Percentiles rank a stretch among this genome's conserved stretches.
These are phyloP conservation scores for Brevimyrus niger DNA, from an alignment of 2,113 vertebrate genomes.

Conservation along the genomic window DNA sequence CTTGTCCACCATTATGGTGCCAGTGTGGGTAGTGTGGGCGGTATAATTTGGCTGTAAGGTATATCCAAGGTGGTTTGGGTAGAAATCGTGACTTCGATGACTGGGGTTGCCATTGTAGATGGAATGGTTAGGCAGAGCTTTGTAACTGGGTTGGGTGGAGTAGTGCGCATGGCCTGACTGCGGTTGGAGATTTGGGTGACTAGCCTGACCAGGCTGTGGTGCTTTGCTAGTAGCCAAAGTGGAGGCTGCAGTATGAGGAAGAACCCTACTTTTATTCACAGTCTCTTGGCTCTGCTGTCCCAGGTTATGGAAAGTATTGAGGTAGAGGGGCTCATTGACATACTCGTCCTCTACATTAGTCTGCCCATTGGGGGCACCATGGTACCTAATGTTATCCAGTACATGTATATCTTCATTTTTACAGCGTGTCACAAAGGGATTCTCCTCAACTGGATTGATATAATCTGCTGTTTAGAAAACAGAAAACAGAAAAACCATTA, in stretches of 20 bases:
- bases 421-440: constrained; percentile 85
- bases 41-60: constrained; percentile 41
- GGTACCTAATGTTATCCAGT: constrained; percentile 77
- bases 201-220: constrained; percentile 34
- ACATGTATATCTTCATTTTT: constrained; percentile 85
- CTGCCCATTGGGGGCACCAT: constrained; percentile 63
- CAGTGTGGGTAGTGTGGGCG: constrained; percentile 48
- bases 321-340: constrained; percentile 87
- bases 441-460: constrained; percentile 88
- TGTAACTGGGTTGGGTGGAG: constrained; percentile 45
- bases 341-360: constrained; percentile 81
- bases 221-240: constrained; percentile 21
- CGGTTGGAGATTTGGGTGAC: constrained; percentile 41
- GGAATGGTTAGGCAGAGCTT: constrained; percentile 50
- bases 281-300: constrained; percentile 62
- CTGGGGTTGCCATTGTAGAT: constrained; percentile 46
- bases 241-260: constrained; percentile 43
- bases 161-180: constrained; percentile 47
- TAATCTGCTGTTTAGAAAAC: constrained; percentile 61
- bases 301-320: constrained; percentile 84
- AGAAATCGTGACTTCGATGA: constrained; percentile 57
- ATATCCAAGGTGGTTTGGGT: constrained; percentile 32
- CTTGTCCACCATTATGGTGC: constrained; percentile 68
- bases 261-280: constrained; percentile 69
- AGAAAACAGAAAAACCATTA: not conserved